These are phyloP conservation scores for Acrossocheilus wenchowensis DNA, from an alignment of 2,797 vertebrate genomes.

Conservation along the genomic window DNA sequence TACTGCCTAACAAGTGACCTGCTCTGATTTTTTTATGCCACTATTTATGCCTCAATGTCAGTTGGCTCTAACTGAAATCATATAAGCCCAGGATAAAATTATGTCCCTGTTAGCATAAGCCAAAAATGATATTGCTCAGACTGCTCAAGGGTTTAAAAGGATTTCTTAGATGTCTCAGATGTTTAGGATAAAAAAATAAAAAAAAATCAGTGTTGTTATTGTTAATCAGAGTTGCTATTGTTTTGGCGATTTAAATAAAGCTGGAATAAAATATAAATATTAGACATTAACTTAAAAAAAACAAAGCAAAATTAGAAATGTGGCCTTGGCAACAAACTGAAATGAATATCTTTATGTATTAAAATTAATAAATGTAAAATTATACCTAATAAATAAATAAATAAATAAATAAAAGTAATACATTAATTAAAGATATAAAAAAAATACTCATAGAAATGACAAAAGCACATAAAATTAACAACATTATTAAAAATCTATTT, in stretches of 20 bases:
- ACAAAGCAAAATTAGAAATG: not conserved
- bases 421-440: not conserved
- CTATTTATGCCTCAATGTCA: conserved; percentile 43
- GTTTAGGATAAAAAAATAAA: not conserved
- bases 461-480: not conserved
- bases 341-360: not conserved
- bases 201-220: not conserved
- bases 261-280: not conserved
- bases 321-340: not conserved
- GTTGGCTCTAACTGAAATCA: conserved; percentile 21
- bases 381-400: not conserved
- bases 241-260: not conserved
- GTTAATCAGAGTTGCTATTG: not conserved
- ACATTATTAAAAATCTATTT: not conserved
- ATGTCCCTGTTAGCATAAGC: conserved; percentile 47
- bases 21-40: conserved; percentile 37
- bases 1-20: conserved; percentile 25
- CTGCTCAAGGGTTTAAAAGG: not conserved
- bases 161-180: not conserved
- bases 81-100: conserved; percentile 53
- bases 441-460: not conserved
- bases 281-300: not conserved
- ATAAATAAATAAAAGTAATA: not conserved
- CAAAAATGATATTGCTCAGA: conserved; percentile 5
- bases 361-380: not conserved